Evolutionary conservation across 1,140 invertebrate genomes (phyloP), one percentile per base, ranked within the genome.

Genomic region (fruit fly (Drosophila melanogaster)): DNA sequence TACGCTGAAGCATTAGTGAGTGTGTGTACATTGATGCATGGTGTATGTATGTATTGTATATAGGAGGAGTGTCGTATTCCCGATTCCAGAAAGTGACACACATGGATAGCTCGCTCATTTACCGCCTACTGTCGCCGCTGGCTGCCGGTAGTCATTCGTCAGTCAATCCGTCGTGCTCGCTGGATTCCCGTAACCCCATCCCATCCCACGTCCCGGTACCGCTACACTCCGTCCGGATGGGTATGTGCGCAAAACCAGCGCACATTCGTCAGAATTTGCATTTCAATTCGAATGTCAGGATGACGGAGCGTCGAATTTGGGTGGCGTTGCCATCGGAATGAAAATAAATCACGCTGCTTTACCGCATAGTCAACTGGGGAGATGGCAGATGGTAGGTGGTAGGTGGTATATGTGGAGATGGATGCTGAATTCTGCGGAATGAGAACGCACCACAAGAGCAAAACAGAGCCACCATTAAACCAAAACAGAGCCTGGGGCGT

Each of bases 181-280:
- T 6, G 40, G 24, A 35, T 17, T 35, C 35, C 26, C 14, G 26
- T 8, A 7, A 8, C 1, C 33, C 41, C 49, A 61, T 50, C 7
- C 59, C 56, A 33, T 50, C 7, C 59, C 56, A 33, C 15, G n/a
- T 24, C 56, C 56, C 12, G 17, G 49, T 33, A 15, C 26, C n/a
- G 47, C 58, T 46, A 12, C 62, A 22, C 14, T 55, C 65, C 54
- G 49, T 41, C 37, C 37, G 38, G 44, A 30, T 30, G 30, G 61
- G 43, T 43, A 54, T 84, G 74, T 77, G 70, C 69, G 61, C 69
- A 38, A 62, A 87, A 72, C 60, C 79, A 73, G 83, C 67, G 71
- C 79, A 87, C 83, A 90, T 89, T 89, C 84, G 85, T 90, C 85
- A 89, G 84, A 90, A 89, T 89, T 89, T 89, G 84, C 84, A 89